Conservation (phyloP, 2,888 invertebrate genomes). For the Orchestes rusci region DNA sequence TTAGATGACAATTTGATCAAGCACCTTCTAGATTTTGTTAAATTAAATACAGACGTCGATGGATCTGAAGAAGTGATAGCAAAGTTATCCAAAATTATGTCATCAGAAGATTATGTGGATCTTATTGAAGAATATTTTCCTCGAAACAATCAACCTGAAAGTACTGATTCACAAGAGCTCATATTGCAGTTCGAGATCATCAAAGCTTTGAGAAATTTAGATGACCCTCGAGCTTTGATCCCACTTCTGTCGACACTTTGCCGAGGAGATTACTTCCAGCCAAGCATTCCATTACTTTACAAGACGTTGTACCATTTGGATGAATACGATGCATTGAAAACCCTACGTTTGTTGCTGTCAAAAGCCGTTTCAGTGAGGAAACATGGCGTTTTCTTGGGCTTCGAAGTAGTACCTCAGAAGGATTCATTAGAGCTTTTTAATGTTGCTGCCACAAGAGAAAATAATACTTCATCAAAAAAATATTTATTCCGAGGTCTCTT, state of each 20-base stretch:
- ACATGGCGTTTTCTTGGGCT: slow-evolving; percentile 27
- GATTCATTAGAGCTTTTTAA: slow-evolving; percentile 15
- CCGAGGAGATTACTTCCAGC: slow-evolving; percentile 28
- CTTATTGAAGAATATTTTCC: slow-evolving; percentile 25
- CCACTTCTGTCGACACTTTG: slow-evolving; percentile 26
- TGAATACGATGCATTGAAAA: slow-evolving; percentile 20
- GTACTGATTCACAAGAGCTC: slow-evolving; percentile 21
- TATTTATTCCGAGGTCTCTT: slow-evolving; percentile 24
- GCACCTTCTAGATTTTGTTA: no score
- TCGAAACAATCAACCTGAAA: slow-evolving; percentile 23
- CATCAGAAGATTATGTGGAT: slow-evolving; percentile 22
- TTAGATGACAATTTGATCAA: slow-evolving; percentile 22
- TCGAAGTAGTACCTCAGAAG: slow-evolving; percentile 20
- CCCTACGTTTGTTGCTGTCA: slow-evolving; percentile 21
- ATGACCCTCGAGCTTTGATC: slow-evolving; percentile 17
- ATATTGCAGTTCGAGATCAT: slow-evolving; percentile 24
- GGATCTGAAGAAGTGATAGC: no score
- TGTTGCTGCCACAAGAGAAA: slow-evolving; percentile 9
- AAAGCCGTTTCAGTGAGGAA: slow-evolving; percentile 28
- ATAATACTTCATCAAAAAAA: slow-evolving; percentile 24
- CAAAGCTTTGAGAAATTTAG: slow-evolving; percentile 16
- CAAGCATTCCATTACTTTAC: slow-evolving; percentile 24
- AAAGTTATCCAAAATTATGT: slow-evolving; percentile 18
- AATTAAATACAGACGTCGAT: no score
- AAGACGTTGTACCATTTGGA: slow-evolving; percentile 25